Evolutionary conservation across 2,797 vertebrate genomes (phyloP), one percentile per base, ranked within the genome.

Genomic region (Caiman crocodilus): DNA sequence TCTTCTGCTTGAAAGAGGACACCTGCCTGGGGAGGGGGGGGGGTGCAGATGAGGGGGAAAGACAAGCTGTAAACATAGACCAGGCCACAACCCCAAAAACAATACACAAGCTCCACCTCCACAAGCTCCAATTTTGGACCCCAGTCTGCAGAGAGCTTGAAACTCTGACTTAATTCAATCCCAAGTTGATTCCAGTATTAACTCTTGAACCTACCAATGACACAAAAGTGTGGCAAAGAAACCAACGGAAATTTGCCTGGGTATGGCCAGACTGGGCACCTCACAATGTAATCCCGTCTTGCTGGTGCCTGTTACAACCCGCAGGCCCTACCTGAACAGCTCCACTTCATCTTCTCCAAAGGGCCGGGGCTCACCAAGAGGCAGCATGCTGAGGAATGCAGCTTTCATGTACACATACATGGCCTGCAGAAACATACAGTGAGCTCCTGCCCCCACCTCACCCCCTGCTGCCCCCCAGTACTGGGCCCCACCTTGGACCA

Each of bases 401-500:
- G 98, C 98, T 96, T 99, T 99, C 98, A 99, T 99, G 95, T 98
- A 99, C 79, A 99, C 96, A 13, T 99, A 99, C 98, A 98, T 99
- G 79, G 98, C 98, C 98, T 99, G 81, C 21, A 28, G 28, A 59
- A 35, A 87, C 67, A 90, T 20, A 59, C 58, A 14, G 61, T 59
- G 26, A 25, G 35, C 42, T 2, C 58, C 7, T 20, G 58, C 73
- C 1, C 14, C 14, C 58, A 17, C 20, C 58, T 21, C 16, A 21
- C 18, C 3, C 63, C 61, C 7, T 15, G 14, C 15, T 59, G 58
- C 21, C 25, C 18, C 32, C 23, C 67, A 25, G 12, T 4, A 23
- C 15, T n/a, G 35, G n/a, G 14, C 6, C 96, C 90, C 85, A 99
- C 99, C 99, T 99, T 99, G 71, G 99, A 99, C 99, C 99, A 99